These are phyloP conservation scores for Otocyon megalotis DNA, from an alignment of 2,113 vertebrate genomes.

Conservation along the genomic window DNA sequence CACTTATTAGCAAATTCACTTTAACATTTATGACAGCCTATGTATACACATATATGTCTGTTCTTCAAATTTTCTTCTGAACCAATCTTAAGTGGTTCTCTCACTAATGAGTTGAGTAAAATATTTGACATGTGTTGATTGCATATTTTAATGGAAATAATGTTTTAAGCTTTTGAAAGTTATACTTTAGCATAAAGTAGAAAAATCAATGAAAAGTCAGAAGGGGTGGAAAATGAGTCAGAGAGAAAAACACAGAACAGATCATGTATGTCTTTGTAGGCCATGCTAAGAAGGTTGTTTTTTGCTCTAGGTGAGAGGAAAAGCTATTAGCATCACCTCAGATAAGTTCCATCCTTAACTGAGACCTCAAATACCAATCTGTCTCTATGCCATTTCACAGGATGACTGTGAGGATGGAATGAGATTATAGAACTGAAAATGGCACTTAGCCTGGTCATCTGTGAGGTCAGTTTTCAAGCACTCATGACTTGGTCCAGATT, in stretches of 20 bases:
- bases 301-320: not conserved
- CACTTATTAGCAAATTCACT: not conserved
- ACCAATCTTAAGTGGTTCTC: not conserved
- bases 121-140: not conserved
- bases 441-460: not conserved
- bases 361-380: not conserved
- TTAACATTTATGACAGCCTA: not conserved
- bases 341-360: not conserved
- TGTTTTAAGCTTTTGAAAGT: not conserved
- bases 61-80: slow-evolving; percentile 26
- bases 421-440: not conserved
- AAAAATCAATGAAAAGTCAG: not conserved
- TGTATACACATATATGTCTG: not conserved
- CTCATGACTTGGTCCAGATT: not conserved
- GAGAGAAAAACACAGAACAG: not conserved
- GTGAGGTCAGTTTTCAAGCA: not conserved
- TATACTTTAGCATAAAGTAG: slow-evolving; percentile 4
- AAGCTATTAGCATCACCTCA: not conserved
- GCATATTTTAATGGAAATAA: not conserved
- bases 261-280: not conserved
- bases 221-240: not conserved
- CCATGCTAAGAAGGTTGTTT: not conserved
- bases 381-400: not conserved
- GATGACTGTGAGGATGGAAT: not conserved
- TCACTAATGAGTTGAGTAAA: not conserved